Evolutionary conservation across 2,113 vertebrate genomes (phyloP).

Genomic region (Toxotes chatareus): DNA sequence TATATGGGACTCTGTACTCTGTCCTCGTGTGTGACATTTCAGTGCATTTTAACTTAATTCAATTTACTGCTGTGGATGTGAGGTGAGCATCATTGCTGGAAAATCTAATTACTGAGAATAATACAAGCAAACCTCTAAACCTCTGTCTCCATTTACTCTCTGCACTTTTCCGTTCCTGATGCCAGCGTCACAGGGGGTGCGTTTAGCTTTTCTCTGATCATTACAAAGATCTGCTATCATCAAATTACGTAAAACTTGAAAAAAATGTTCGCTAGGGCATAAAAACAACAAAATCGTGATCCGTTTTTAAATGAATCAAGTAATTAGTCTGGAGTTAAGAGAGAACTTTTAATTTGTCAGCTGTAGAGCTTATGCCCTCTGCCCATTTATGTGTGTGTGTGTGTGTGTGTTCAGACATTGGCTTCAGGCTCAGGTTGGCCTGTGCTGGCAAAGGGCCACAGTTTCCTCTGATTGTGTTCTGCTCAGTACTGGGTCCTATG

Average conservation of each 20-base stretch:
- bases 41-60: slow-evolving; percentile 7
- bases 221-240: neutral
- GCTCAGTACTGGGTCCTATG: neutral
- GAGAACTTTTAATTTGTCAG: too few species aligned
- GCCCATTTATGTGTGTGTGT: too few species aligned
- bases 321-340: too few species aligned
- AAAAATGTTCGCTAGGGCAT: neutral
- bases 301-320: too few species aligned
- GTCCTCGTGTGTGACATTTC: neutral
- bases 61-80: slow-evolving; percentile 4
- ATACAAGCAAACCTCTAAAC: slow-evolving; percentile 9
- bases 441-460: too few species aligned
- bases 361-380: too few species aligned
- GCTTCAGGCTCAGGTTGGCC: too few species aligned
- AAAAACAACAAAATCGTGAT: neutral
- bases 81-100: neutral
- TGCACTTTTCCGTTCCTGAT: neutral
- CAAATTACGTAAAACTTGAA: neutral
- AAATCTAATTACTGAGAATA: slow-evolving; percentile 33
- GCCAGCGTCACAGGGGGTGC: neutral
- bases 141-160: neutral
- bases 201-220: neutral
- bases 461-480: too few species aligned
- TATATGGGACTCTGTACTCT: neutral
- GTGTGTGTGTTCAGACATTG: too few species aligned